Evolutionary conservation across 1,140 invertebrate genomes (phyloP).

Genomic region (Drosophila lowei): DNA sequence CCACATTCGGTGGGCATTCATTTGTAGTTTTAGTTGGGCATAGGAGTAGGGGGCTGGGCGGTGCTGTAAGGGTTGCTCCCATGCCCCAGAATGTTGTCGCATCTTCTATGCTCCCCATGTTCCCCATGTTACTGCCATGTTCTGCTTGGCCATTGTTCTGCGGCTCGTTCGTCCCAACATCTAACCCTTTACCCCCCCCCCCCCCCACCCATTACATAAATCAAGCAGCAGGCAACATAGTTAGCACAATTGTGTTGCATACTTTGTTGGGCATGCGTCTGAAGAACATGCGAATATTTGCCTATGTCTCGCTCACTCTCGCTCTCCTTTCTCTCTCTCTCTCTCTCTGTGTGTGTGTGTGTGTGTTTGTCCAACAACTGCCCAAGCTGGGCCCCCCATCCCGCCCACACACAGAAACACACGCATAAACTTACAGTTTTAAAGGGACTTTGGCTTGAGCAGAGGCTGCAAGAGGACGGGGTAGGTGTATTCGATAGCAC

Average conservation of each 20-base stretch:
- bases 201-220: conserved; percentile 21
- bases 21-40: conserved; percentile 62
- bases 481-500: conserved; percentile 23
- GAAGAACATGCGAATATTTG: conserved; percentile 53
- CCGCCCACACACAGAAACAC: conserved; percentile 16
- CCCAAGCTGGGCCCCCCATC: conserved; percentile 33
- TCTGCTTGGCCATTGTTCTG: conserved; percentile 56
- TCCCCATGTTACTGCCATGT: conserved; percentile 20
- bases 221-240: conserved; percentile 61
- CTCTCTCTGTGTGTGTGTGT: conserved; percentile 13
- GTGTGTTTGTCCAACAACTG: conserved; percentile 63
- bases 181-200: conserved; percentile 15
- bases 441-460: conserved; percentile 36
- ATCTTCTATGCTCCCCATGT: conserved; percentile 3
- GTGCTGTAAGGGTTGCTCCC: conserved; percentile 58
- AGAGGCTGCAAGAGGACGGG: background rate
- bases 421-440: conserved; percentile 57
- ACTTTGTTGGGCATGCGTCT: conserved; percentile 76
- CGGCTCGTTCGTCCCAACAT: conserved; percentile 28
- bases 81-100: conserved; percentile 5
- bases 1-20: conserved; percentile 56
- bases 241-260: conserved; percentile 80
- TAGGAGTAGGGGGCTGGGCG: conserved; percentile 7
- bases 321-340: background rate
- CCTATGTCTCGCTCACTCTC: conserved; percentile 21